Evolutionary conservation across 2,888 invertebrate genomes (phyloP).

Genomic region (Drosophila antonietae): DNA sequence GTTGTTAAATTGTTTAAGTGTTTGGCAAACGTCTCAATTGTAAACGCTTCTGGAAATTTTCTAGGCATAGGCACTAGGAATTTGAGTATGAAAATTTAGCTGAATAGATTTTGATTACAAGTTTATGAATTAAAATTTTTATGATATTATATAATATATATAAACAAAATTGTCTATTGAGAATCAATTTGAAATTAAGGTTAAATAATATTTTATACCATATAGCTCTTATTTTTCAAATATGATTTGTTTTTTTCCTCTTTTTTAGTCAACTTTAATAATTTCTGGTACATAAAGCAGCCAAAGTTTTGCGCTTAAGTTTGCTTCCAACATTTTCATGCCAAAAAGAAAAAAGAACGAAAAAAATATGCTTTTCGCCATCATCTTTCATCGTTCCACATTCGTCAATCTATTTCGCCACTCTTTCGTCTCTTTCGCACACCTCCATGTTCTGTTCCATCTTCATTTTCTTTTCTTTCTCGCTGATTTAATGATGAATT

Average conservation of each 20-base stretch:
- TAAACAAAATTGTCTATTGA: too few relatives aligned
- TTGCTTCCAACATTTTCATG: not conserved
- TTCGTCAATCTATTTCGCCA: slow-evolving; percentile 1
- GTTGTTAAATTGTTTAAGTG: slow-evolving; percentile 6
- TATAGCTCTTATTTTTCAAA: too few relatives aligned
- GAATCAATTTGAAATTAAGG: too few relatives aligned
- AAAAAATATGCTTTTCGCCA: slow-evolving; percentile 2
- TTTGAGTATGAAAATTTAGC: not conserved
- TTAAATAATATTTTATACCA: too few relatives aligned
- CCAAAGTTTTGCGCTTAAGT: not conserved
- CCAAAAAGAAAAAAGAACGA: not conserved
- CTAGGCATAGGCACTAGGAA: not conserved
- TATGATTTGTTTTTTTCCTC: too few relatives aligned
- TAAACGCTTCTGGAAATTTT: not conserved
- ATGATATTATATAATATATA: too few relatives aligned
- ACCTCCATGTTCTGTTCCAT: not conserved
- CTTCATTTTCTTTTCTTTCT: not conserved
- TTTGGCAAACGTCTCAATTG: slow-evolving; percentile 18
- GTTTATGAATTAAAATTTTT: too few relatives aligned
- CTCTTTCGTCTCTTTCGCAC: not conserved
- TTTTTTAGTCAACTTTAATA: not conserved
- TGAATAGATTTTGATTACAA: not conserved
- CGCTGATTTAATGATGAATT: slow-evolving; percentile 72
- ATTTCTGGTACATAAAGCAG: not conserved
- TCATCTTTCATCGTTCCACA: slow-evolving; percentile 16